phyloP scores from a whole-genome alignment of 2,797 vertebrate species.

The Cossypha heuglini region DNA sequence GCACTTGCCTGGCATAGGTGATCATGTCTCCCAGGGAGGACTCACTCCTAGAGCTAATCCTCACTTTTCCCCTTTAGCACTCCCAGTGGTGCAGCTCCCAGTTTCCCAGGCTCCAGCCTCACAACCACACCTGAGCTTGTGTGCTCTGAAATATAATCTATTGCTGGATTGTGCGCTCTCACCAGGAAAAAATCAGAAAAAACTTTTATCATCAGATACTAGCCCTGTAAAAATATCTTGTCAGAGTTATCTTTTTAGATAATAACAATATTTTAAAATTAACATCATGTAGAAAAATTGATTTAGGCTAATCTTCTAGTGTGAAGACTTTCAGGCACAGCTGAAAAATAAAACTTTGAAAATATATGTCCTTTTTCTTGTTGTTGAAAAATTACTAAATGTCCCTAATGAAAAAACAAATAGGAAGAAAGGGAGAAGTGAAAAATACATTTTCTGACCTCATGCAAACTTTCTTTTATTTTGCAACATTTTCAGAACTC shows the following conservation, averaged over 20 bases:
- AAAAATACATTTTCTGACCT: not conserved
- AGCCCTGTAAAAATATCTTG: not conserved
- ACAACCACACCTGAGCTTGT: fast-evolving
- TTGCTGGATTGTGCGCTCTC: not conserved
- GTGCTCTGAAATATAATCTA: not conserved
- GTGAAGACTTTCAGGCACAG: not conserved
- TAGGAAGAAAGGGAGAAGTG: fast-evolving
- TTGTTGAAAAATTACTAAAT: not conserved
- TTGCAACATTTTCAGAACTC: not conserved
- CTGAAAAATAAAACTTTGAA: not conserved
- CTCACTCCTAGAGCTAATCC: not conserved
- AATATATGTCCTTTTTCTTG: not conserved
- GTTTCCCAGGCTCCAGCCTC: not conserved
- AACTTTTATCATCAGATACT: not conserved
- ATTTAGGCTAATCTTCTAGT: not conserved
- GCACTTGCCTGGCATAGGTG: fast-evolving
- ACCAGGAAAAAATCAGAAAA: not conserved
- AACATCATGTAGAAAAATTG: not conserved
- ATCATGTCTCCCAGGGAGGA: not conserved
- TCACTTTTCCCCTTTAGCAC: not conserved
- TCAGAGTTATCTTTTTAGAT: not conserved
- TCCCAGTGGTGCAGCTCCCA: not conserved
- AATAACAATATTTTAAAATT: not conserved
- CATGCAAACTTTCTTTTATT: not conserved
- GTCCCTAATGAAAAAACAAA: not conserved